Evolutionary conservation across 2,888 invertebrate genomes (phyloP).

Genomic region (Macroteleia sp.): DNA sequence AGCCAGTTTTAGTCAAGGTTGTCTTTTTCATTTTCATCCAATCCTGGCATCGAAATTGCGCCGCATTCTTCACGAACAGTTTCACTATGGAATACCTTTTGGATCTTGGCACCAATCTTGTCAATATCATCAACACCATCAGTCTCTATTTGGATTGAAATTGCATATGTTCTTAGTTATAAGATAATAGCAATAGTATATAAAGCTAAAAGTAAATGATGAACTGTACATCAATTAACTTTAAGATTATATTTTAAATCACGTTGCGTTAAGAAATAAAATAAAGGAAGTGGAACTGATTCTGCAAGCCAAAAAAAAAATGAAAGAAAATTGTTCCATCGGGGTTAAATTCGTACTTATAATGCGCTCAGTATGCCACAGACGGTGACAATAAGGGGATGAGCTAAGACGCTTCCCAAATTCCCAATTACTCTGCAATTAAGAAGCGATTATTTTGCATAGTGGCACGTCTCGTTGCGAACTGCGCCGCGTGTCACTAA

Average conservation of each 20-base stretch:
- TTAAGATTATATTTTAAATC: no score
- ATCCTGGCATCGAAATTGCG: slow-evolving; percentile 40
- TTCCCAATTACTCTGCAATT: slow-evolving; percentile 82
- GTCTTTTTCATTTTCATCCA: slow-evolving; percentile 60
- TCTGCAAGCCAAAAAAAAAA: no score
- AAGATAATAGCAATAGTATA: no score
- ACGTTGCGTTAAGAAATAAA: no score
- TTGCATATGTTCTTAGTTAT: no score
- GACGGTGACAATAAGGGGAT: slow-evolving; percentile 70
- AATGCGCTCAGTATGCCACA: slow-evolving; percentile 71
- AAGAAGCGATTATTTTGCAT: slow-evolving; percentile 84
- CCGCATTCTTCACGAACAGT: slow-evolving; percentile 13
- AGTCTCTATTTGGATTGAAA: neutral
- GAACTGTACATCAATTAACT: no score
- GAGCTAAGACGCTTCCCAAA: slow-evolving; percentile 71
- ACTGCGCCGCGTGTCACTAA: slow-evolving; percentile 81
- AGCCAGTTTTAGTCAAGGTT: slow-evolving; percentile 48
- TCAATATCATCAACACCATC: slow-evolving; percentile 20
- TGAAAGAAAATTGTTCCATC: no score
- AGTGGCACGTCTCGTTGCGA: slow-evolving; percentile 73
- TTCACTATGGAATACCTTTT: slow-evolving; percentile 5
- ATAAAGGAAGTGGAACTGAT: no score
- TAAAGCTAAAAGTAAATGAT: no score
- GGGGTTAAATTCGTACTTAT: slow-evolving; percentile 74
- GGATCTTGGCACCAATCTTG: slow-evolving; percentile 5